Evolutionary conservation across 2,113 vertebrate species (phyloP).

Genomic region (Xiphophorus maculatus): DNA sequence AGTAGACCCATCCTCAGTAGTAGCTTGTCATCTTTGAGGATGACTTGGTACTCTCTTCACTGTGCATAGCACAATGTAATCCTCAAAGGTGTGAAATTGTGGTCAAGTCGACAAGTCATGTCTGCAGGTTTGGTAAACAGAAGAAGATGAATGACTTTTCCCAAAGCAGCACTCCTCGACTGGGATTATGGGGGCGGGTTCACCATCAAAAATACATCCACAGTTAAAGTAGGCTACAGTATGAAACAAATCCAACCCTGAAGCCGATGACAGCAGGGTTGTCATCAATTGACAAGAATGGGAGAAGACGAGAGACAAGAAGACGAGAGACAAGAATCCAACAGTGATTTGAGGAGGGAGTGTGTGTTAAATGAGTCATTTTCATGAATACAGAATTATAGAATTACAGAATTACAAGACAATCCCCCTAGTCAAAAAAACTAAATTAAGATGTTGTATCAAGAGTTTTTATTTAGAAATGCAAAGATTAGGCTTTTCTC

Average conservation of each 20-base stretch:
- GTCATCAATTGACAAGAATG: background rate
- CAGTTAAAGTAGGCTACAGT: background rate
- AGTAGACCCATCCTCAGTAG: background rate
- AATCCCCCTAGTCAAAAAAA: background rate
- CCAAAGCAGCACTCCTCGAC: background rate
- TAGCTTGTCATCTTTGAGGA: background rate
- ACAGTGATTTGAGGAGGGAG: background rate
- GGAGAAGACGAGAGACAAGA: background rate
- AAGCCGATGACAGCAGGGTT: background rate
- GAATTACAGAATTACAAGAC: background rate
- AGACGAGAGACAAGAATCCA: background rate
- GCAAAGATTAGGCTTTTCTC: background rate
- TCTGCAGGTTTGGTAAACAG: conserved; percentile 11
- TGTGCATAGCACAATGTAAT: background rate
- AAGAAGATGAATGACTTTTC: conserved; percentile 22
- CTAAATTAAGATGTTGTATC: conserved; percentile 26
- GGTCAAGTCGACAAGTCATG: background rate
- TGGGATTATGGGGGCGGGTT: background rate
- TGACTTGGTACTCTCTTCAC: background rate
- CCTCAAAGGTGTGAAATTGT: conserved; percentile 5
- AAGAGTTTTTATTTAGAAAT: conserved; percentile 16
- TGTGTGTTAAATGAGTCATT: conserved; percentile 2
- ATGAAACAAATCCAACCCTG: conserved; percentile 13
- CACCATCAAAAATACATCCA: conserved; percentile 17
- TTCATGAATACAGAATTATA: too few relatives aligned